Evolutionary conservation across 2,797 vertebrate genomes (phyloP), one percentile per base, ranked within the genome.

Genomic region (Pantherophis vulpinus): DNA sequence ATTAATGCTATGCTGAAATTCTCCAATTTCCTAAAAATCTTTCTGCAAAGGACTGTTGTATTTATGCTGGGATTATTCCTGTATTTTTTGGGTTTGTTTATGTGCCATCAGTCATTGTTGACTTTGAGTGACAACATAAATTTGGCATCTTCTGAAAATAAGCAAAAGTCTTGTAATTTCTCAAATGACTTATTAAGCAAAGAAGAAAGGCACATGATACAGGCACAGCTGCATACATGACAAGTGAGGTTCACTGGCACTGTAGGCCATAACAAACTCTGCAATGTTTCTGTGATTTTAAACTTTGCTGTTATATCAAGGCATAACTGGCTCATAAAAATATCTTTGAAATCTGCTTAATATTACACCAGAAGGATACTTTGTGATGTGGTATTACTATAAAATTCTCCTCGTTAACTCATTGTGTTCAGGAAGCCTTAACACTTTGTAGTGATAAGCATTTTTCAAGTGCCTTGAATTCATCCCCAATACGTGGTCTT

Each of bases 401-500:
- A 59, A 94, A 93, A 23, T 88, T 94, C 27, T 59, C 91, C 61
- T 90, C 87, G 83, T 74, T 95, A 95, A 88, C 92, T 92, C 92
- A 12, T 92, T 56, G 47, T 89, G 90, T 42, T 59, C 42, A 12
- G 32, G n/a, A 93, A 94, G 90, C 27, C 89, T 94, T 37, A 1
- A 29, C n/a, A 27, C 61, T 92, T 37, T 58, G 91, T 83, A 95
- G 16, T 5, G 51, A 91, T 42, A 94, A 66, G 20, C 0, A 42
- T 95, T 95, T 94, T 86, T 94, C 32, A 92, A 12, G 89, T 70
- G 93, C 42, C 29, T 92, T 93, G 89, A 89, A 93, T 47, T 92
- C 54, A 87, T 23, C 63, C 23, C 79, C 92, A 91, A 59, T 10
- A 2, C 94, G 29, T 74, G 55, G 29, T 88, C 86, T 94, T 95